Conservation (phyloP, 2,888 invertebrate genomes). For the Mesochorus sp. region DNA sequence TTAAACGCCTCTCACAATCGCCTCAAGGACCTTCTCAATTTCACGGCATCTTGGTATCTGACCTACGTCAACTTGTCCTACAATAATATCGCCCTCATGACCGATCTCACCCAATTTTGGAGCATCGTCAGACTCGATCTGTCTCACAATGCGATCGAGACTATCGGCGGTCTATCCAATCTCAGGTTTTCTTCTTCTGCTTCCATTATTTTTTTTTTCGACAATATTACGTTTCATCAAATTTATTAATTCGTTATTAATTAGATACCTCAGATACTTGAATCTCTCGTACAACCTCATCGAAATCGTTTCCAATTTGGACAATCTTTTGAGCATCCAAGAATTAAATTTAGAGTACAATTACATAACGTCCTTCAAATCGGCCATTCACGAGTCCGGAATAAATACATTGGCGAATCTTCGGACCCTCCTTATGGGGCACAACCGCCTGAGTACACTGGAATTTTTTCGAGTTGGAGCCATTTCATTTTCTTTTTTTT, state of each 20-base stretch:
- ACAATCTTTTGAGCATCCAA: conserved; percentile 83
- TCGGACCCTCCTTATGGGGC: conserved; percentile 83
- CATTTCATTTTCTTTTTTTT: no score
- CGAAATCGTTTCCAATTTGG: conserved; percentile 84
- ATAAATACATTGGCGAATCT: conserved; percentile 84
- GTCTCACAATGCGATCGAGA: conserved; percentile 85
- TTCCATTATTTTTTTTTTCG: background rate
- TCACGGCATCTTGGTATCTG: conserved; percentile 85
- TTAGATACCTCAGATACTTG: conserved; percentile 84
- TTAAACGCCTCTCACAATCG: conserved; percentile 85
- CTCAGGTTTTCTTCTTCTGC: conserved; percentile 81
- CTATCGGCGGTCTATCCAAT: conserved; percentile 83
- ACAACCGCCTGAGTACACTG: conserved; percentile 83
- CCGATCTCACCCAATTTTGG: conserved; percentile 85
- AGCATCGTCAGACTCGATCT: conserved; percentile 85
- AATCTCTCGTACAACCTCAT: conserved; percentile 86
- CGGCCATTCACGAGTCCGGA: conserved; percentile 80
- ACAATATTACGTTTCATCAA: background rate
- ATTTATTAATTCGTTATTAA: background rate
- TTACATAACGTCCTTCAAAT: conserved; percentile 82
- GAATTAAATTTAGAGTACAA: conserved; percentile 85
- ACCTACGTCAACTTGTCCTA: conserved; percentile 85
- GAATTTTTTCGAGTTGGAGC: conserved; percentile 76
- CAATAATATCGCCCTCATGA: conserved; percentile 84
- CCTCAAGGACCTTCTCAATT: conserved; percentile 83